Evolutionary conservation across 2,888 invertebrate genomes (phyloP), one percentile per base, ranked within the genome.

Genomic region (Cheilosia vulpina): DNA sequence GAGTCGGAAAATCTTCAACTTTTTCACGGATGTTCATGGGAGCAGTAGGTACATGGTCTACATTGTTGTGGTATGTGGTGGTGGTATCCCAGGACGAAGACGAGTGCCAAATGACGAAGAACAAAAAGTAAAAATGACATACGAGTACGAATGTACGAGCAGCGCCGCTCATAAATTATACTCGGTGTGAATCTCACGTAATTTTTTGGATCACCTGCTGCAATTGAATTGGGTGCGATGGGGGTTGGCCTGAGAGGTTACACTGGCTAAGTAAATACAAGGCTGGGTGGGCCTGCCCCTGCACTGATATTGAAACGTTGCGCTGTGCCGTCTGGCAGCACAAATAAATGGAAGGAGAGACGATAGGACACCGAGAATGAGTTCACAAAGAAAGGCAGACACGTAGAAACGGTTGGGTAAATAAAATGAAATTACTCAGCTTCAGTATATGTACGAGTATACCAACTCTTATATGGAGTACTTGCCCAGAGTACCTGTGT

Each of bases 161-260:
- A 75, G 57, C 60, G 52, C 69, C 69, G 13, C 38, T 80, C 75
- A 84, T 84, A 84, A 84, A 84, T 84, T 66, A 76, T 62, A 57
- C 79, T 45, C 65, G 60, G 71, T 75, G 84, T 84, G 84, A 80
- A 76, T 76, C 84, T 84, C 80, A 84, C 84, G 84, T 84, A 84
- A 79, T 84, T 84, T 84, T 80, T 69, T 66, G 84, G 84, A 80
- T 84, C 84, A 84, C 84, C 84, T 84, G 75, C 65, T 71, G 75
- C 84, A 76, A 84, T 84, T 80, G 84, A 76, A 80, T 66, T 62
- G 71, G 60, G 47, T 57, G 73, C 50, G 47, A 63, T n/a, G 19
- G 55, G 41, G 47, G 24, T 52, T 21, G 52, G 5, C 21, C 21
- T 13, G 11, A 21, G 19, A 17, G 43, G 15, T 17, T 11, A 17